phyloP scores from a whole-genome alignment of 2,888 invertebrate genomes.

The Ophion slaviceki region DNA sequence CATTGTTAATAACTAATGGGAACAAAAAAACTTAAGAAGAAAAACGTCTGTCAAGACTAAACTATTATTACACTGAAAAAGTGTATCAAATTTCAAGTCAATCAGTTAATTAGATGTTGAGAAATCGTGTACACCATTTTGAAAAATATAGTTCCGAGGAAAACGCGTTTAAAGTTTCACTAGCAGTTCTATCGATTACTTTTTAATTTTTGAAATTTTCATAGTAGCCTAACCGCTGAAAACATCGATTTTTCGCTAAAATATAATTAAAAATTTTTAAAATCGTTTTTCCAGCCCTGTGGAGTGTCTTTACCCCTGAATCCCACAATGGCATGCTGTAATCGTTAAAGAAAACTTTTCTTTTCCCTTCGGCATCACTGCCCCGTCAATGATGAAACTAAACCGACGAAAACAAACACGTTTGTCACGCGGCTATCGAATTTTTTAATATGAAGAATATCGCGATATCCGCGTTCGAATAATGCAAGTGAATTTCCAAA shows the following conservation, averaged over 20 bases:
- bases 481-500: constrained; percentile 26
- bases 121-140: too few species aligned
- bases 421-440: neutral
- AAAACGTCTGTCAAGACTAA: too few species aligned
- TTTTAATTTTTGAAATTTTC: too few species aligned
- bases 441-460: constrained; percentile 17
- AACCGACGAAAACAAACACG: neutral
- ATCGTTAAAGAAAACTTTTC: neutral
- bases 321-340: neutral
- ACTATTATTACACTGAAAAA: too few species aligned
- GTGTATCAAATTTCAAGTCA: too few species aligned
- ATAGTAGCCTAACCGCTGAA: neutral
- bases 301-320: neutral
- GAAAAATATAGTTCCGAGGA: too few species aligned
- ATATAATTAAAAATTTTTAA: neutral
- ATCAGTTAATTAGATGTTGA: too few species aligned
- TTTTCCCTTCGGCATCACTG: neutral
- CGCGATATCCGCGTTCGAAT: constrained; percentile 38
- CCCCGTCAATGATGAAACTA: neutral
- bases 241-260: neutral
- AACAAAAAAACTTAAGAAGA: too few species aligned
- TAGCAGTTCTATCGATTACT: too few species aligned
- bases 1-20: too few species aligned
- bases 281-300: neutral
- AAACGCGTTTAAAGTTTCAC: too few species aligned